phyloP scores from a whole-genome alignment of 2,113 vertebrate genomes.

The Percina caprodes region DNA sequence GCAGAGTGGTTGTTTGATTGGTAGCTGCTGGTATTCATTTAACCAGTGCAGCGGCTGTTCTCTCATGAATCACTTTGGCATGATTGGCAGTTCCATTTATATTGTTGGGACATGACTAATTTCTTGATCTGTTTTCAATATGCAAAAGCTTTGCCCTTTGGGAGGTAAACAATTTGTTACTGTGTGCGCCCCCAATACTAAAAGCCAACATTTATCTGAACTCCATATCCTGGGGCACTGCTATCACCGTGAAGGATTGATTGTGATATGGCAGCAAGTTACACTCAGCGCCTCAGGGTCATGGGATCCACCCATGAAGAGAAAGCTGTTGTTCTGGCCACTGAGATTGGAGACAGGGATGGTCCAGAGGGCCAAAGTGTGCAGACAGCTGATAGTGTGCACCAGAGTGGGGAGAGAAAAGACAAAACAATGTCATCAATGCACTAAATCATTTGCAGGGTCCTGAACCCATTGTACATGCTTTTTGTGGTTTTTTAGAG shows the following conservation, averaged over 20 bases:
- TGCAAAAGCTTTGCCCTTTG: conserved; percentile 56
- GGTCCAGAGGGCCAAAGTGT: conserved; percentile 31
- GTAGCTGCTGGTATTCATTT: conserved; percentile 34
- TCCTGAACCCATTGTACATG: background rate
- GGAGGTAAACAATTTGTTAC: conserved; percentile 46
- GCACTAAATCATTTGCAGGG: background rate
- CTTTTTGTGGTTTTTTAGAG: background rate
- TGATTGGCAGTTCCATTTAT: conserved; percentile 65
- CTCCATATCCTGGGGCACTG: conserved; percentile 44
- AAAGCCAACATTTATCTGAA: conserved; percentile 58
- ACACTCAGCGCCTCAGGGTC: conserved; percentile 45
- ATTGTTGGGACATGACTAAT: conserved; percentile 59
- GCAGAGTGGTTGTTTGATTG: conserved; percentile 3
- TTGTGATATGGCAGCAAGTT: conserved; percentile 43
- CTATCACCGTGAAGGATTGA: conserved; percentile 61
- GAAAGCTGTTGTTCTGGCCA: conserved; percentile 45
- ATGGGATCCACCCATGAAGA: conserved; percentile 43
- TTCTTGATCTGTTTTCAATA: conserved; percentile 72
- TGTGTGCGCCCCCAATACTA: background rate
- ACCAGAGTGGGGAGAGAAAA: background rate
- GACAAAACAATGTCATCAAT: background rate
- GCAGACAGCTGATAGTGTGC: conserved; percentile 46
- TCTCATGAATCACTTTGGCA: conserved; percentile 63
- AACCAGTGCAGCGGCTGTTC: conserved; percentile 41
- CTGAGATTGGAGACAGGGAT: conserved; percentile 25